A percentile compares a stretch with the other conserved stretches of the same genome.
These are phyloP conservation scores for Eptatretus atami DNA, from an alignment of 2,797 vertebrate genomes.

Conservation along the genomic window DNA sequence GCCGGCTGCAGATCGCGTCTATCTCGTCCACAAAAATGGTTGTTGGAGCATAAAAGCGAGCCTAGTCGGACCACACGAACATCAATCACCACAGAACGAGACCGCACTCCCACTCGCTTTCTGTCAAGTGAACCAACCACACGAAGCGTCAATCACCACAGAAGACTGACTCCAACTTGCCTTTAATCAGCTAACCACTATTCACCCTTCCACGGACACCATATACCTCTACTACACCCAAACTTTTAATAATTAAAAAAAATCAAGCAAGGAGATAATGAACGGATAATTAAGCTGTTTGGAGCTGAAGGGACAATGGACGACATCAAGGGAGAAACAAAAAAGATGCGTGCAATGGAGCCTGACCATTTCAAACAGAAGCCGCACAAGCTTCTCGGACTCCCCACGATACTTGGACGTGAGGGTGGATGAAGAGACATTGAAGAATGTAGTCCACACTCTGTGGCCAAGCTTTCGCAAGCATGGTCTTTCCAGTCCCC, in stretches of 20 bases:
- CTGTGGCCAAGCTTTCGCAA: conserved; percentile 89
- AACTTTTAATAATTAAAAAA: too few species aligned
- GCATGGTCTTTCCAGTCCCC: conserved; percentile 88
- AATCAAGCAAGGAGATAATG: too few species aligned
- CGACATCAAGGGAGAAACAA: conserved; percentile 11
- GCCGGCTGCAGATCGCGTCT: conserved; percentile 71
- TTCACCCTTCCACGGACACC: too few species aligned
- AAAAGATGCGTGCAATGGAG: conserved; percentile 9
- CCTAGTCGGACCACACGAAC: conserved; percentile 17
- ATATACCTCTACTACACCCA: too few species aligned
- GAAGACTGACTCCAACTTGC: too few species aligned
- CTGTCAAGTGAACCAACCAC: not conserved
- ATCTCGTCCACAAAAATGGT: conserved; percentile 97
- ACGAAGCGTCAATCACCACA: not conserved
- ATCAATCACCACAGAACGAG: too few species aligned
- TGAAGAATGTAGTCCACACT: conserved; percentile 91
- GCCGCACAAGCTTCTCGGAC: conserved; percentile 78
- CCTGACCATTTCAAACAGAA: conserved; percentile 87
- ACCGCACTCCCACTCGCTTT: too few species aligned
- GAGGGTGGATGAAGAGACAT: conserved; percentile 72
- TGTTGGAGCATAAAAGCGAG: conserved; percentile 70
- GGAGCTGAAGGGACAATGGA: not conserved
- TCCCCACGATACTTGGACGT: conserved; percentile 85
- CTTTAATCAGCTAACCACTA: too few species aligned
- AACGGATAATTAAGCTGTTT: not conserved